Evolutionary conservation across 2,113 vertebrate species (phyloP), one percentile per base, ranked within the genome.

Genomic region (Orthonyx spaldingii): DNA sequence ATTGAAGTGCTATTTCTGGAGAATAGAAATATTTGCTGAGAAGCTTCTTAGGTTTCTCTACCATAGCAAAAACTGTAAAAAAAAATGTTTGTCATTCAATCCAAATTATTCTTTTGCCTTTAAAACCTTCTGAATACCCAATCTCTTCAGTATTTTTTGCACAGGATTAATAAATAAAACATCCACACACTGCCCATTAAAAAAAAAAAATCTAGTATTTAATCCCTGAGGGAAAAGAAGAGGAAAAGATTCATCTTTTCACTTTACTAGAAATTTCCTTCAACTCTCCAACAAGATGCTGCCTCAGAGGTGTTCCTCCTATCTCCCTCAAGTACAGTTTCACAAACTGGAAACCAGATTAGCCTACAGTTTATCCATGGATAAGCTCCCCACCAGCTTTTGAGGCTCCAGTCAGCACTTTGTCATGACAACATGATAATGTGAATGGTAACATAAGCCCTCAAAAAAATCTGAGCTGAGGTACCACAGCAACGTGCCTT

Each of bases 151-250:
- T 33, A 57, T 11, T 87, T 72, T 74, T 91, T 57, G 32, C 61
- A 79, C 16, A 57, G 20, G 28, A 83, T 79, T 90, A 94, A 79
- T 86, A 92, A 95, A 84, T 83, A 90, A 90, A 92, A 76, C 15
- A 90, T 60, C 12, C 24, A 44, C 18, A 27, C 2, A 6, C 8
- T 87, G 30, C 27, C 50, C 56, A 91, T 78, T 75, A 55, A 72
- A 70, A 64, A 47, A 59, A 18, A 47, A 57, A 63, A 22, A 84
- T 46, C 53, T 69, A 60, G 21, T 53, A 65, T 76, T 92, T 84
- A 57, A 87, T 65, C 86, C 69, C 69, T 39, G n/a, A 95, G 39
- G 35, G 33, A 47, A 84, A 80, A 8, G 16, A 68, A 42, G 47
- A 75, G 57, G 41, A 71, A 61, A 71, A 77, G 5, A 59, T 39